These are phyloP conservation scores for Eudorcas thomsonii DNA, from an alignment of 2,113 vertebrate species.

Conservation along the genomic window DNA sequence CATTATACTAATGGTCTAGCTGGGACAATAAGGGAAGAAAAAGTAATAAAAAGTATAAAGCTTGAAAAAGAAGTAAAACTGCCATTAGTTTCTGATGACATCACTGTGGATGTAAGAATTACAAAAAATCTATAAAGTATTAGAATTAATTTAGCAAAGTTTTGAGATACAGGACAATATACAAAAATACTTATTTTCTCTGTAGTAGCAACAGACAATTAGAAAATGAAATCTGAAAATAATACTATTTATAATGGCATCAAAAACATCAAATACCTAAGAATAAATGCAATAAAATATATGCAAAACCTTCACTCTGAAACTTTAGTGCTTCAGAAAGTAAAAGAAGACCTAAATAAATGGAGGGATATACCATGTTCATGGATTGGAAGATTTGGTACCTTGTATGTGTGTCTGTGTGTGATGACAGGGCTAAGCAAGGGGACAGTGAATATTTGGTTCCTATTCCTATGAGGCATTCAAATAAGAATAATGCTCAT, in stretches of 20 bases:
- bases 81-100: neutral
- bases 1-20: neutral
- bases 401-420: neutral
- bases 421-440: neutral
- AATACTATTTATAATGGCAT: neutral
- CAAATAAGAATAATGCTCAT: neutral
- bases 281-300: neutral
- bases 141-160: neutral
- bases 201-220: neutral
- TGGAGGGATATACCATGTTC: neutral
- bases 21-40: neutral
- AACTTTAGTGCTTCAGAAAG: neutral
- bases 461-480: neutral
- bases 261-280: neutral
- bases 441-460: neutral
- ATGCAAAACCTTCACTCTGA: neutral
- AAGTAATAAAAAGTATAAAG: neutral
- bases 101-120: neutral
- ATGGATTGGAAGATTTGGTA: neutral
- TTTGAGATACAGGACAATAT: neutral
- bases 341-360: neutral
- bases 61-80: neutral
- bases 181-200: neutral
- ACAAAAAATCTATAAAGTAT: neutral
- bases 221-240: neutral